Base-by-base conservation (phyloP, 2,797 vertebrate species). In the Eutrigla gurnardus region DNA sequence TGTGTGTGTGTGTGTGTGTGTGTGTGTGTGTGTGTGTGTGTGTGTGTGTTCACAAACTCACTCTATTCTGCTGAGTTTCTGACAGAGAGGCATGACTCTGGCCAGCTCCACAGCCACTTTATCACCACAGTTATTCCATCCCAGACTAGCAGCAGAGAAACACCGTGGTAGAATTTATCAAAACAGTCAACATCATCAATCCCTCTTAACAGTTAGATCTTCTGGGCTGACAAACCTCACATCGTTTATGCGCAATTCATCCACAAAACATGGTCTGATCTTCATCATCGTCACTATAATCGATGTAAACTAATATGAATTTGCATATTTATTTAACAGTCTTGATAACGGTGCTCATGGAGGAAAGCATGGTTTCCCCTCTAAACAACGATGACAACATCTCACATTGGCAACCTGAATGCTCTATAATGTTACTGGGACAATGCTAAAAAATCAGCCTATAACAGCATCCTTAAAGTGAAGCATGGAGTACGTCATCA, bases 111-210 rank as follows among this genome's bases (percentile, higher is more conserved):
- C 47, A 1, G 93, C 95, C 47, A 95, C 94, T 37, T 94, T 73
- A 0, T 98, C 96, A 5, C 90, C 94, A 13, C 97, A 96, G 7
- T 55, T 15, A 6, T 98, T 98, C 97, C 97, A 98, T 1, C 96
- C 96, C 68, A 99, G 76, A 77, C 97, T 98, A 33, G n/a, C 61
- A 9, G 73, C 2, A 78, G 6, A 76, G 6, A 71, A 13, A 25
- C 0, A 39, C 3, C 4, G 33, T 4, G 18, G 36, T 1, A 13
- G 15, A 18, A 36, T 64, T 43, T 43, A 0, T 0, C 49, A 55
- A 50, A 42, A 49, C 39, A 69, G n/a, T n/a, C n/a, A n/a, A n/a
- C n/a, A n/a, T n/a, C n/a, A 46, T 65, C 35, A 14, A n/a, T 45
- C 13, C 46, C 1, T 43, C 45, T 59, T 4, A 33, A 76, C 8